Evolutionary conservation across 1,140 invertebrate species (phyloP), one percentile per base, ranked within the genome.

Genomic region (Drosophila paulistorum): DNA sequence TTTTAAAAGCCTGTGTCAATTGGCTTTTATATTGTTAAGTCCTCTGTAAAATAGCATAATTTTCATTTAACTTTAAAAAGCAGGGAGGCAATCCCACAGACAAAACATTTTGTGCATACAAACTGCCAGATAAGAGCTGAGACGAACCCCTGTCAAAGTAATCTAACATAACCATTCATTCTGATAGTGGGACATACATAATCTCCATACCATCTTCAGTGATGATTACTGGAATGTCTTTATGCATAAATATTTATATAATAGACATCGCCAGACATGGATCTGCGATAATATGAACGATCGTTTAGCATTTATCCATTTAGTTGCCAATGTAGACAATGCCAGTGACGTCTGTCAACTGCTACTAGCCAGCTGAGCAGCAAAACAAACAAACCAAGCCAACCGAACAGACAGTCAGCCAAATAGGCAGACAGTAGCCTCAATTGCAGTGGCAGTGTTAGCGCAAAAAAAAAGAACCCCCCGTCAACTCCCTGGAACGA

Each of bases 151-250:
- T 61, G 35, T 42, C 59, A 61, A 61, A 20, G 23, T 6, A 39
- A 39, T 42, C 59, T 23, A 62, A 62, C 62, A 64, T 64, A 64
- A 64, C 26, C 11, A 64, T 64, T 26, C 45, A 64, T 64, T 45
- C 4, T 9, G 26, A 33, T 58, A 10, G 5, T 9, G 17, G 33
- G 30, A 30, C 30, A 30, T 30, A 58, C 26, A 58, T 14, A 35
- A 33, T 58, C 35, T 35, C 20, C 30, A 58, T 58, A 20, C 55
- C 55, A 35, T 35, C 45, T 17, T 51, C 45, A 6, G 45, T 23
- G 45, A 20, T 51, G 45, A 51, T 51, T 51, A 51, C 45, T 23
- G 17, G 17, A 51, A 51, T 51, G 45, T 23, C 45, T 23, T 51
- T 51, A 51, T 51, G 45, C 17, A 51, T 51, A 51, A 51, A 51